Evolutionary conservation across 2,797 vertebrate genomes (phyloP).

Genomic region (Hypotaenidia philippensis): DNA sequence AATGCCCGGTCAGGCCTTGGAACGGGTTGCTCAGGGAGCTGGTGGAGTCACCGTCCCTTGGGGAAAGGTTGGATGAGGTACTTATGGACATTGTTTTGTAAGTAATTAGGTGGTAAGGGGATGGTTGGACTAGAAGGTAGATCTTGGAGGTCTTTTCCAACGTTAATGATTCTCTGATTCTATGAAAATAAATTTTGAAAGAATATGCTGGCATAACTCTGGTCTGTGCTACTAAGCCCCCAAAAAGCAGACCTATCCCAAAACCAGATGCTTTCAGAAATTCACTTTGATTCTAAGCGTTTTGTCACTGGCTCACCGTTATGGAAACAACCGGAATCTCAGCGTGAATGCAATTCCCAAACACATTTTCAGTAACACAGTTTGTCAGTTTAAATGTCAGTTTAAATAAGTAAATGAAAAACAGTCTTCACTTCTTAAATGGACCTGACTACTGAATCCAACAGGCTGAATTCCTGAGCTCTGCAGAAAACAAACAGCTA

Average conservation of each 20-base stretch:
- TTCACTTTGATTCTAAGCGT: background rate
- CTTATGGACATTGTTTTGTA: no score
- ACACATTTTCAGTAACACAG: background rate
- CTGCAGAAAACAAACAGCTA: background rate
- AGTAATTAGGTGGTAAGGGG: no score
- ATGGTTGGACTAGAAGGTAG: no score
- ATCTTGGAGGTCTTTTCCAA: no score
- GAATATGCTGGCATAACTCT: background rate
- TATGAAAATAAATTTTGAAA: background rate
- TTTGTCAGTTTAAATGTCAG: background rate
- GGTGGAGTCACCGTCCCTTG: no score
- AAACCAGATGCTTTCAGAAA: background rate
- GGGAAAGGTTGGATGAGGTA: no score
- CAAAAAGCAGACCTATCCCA: slow-evolving; percentile 12
- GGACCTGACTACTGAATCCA: background rate
- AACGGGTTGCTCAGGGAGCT: no score
- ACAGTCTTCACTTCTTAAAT: background rate
- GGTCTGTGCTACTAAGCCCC: background rate
- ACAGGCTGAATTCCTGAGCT: background rate
- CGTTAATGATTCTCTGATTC: no score
- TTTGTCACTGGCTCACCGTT: background rate
- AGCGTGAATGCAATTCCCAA: background rate
- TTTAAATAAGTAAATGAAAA: background rate
- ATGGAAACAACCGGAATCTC: background rate
- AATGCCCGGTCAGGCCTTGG: no score